Percentiles rank a stretch among this genome's conserved stretches.
Conservation (phyloP, 2,113 vertebrate species). For the Paedocypris sp. region DNA sequence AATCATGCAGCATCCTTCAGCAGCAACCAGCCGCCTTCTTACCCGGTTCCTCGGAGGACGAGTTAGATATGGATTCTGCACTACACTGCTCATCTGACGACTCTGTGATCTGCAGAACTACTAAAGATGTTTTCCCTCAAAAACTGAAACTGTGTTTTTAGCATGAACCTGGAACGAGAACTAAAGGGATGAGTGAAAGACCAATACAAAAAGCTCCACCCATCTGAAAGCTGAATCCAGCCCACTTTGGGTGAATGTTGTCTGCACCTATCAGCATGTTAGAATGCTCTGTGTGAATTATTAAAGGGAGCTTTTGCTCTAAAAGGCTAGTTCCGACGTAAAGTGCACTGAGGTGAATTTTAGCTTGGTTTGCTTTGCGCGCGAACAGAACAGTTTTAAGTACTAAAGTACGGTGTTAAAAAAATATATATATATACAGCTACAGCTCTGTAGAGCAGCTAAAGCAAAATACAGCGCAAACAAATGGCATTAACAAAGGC, state of each 20-base stretch:
- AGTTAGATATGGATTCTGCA: conserved; percentile 55
- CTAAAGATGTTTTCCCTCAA: conserved; percentile 16
- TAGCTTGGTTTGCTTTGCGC: conserved; percentile 16
- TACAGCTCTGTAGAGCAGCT: too few species aligned
- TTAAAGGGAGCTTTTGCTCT: conserved; percentile 64
- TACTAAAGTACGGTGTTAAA: too few species aligned
- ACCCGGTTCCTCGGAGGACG: conserved; percentile 58
- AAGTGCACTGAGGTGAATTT: conserved; percentile 22
- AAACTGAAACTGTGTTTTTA: conserved; percentile 48
- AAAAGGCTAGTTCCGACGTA: conserved; percentile 58
- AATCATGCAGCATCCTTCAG: conserved; percentile 24
- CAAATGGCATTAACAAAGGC: too few species aligned
- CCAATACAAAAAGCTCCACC: conserved; percentile 28
- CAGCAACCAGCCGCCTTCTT: conserved; percentile 38
- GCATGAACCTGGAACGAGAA: conserved; percentile 38
- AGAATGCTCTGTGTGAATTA: conserved; percentile 71
- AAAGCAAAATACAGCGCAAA: too few species aligned
- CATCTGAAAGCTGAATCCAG: conserved; percentile 26
- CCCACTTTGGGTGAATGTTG: conserved; percentile 50
- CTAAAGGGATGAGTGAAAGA: conserved; percentile 50
- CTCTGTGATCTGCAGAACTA: neutral
- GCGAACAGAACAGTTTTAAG: conserved; percentile 6
- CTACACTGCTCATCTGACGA: conserved; percentile 49
- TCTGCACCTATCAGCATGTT: conserved; percentile 64
- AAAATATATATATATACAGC: too few species aligned